A percentile compares a stretch with the other conserved stretches of the same genome.
These are phyloP conservation scores for Phenganax marumi DNA, from an alignment of 92 coral and sea anemone genomes.

Conservation along the genomic window DNA sequence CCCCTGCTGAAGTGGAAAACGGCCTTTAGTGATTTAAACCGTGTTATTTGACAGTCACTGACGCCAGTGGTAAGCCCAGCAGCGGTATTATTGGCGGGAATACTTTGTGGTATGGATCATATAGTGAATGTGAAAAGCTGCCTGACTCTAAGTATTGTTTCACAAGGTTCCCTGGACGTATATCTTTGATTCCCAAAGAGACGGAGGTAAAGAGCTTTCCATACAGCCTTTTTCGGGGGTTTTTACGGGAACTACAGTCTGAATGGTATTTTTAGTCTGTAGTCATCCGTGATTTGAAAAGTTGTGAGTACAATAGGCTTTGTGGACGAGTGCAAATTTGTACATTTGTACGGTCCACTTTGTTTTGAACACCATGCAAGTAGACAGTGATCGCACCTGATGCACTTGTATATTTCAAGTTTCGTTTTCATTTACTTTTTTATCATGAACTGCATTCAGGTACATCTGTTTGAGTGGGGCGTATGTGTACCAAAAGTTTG, in stretches of 20 bases:
- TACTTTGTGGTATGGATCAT: slow-evolving; percentile 28
- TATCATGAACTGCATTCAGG: neutral
- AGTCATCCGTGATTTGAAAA: no score
- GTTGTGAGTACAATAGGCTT: no score
- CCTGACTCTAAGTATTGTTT: slow-evolving; percentile 7
- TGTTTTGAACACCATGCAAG: no score
- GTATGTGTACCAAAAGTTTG: neutral
- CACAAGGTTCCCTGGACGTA: neutral
- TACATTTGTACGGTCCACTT: no score
- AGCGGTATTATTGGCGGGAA: slow-evolving; percentile 25
- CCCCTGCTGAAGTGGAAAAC: no score
- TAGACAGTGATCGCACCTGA: neutral
- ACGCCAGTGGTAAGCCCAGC: slow-evolving; percentile 17
- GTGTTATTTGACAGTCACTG: neutral
- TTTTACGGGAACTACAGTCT: no score
- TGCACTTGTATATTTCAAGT: neutral
- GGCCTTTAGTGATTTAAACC: no score
- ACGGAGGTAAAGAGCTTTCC: neutral
- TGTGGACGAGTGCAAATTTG: no score
- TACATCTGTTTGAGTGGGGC: neutral
- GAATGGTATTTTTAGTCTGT: no score
- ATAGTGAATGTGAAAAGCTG: slow-evolving; percentile 7
- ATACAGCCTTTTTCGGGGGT: neutral
- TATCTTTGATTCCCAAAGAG: neutral
- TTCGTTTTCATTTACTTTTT: neutral